Conservation (phyloP, 2,113 vertebrate species). For the Eupsittula cactorum region DNA sequence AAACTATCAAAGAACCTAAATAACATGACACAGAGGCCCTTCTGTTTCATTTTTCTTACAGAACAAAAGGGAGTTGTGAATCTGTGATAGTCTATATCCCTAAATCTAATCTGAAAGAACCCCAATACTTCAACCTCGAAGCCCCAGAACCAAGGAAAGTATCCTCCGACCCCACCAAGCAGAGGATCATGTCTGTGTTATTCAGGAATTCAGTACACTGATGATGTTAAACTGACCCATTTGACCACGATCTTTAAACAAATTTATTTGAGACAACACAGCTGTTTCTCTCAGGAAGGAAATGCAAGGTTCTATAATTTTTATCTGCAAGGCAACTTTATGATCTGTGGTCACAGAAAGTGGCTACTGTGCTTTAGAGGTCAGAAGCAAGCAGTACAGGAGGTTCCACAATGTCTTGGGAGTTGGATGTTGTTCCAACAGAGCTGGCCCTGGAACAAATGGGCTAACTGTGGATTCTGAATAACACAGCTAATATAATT, state of each 20-base stretch:
- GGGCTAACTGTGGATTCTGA: neutral
- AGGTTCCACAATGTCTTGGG: neutral
- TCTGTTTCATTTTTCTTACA: conserved; percentile 30
- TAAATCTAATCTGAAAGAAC: conserved; percentile 44
- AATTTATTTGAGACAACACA: conserved; percentile 34
- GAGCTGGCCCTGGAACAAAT: neutral
- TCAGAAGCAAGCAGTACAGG: conserved; percentile 11
- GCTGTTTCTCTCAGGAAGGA: conserved; percentile 40
- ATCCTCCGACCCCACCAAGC: neutral
- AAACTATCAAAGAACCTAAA: conserved; percentile 13
- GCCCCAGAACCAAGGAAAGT: neutral
- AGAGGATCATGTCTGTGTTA: neutral
- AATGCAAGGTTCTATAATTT: conserved; percentile 17
- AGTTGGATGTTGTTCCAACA: neutral
- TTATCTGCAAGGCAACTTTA: conserved; percentile 60
- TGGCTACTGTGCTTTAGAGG: conserved; percentile 48
- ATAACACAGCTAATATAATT: neutral
- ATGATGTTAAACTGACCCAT: conserved; percentile 46
- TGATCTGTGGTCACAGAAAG: conserved; percentile 37
- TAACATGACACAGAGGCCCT: neutral
- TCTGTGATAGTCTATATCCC: conserved; percentile 11
- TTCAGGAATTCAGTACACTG: conserved; percentile 17
- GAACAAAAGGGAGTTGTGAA: conserved; percentile 30
- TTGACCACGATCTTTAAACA: conserved; percentile 32
- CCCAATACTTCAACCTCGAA: neutral